Evolutionary conservation across 2,113 vertebrate genomes (phyloP).

Genomic region (Rafetus swinhoei): DNA sequence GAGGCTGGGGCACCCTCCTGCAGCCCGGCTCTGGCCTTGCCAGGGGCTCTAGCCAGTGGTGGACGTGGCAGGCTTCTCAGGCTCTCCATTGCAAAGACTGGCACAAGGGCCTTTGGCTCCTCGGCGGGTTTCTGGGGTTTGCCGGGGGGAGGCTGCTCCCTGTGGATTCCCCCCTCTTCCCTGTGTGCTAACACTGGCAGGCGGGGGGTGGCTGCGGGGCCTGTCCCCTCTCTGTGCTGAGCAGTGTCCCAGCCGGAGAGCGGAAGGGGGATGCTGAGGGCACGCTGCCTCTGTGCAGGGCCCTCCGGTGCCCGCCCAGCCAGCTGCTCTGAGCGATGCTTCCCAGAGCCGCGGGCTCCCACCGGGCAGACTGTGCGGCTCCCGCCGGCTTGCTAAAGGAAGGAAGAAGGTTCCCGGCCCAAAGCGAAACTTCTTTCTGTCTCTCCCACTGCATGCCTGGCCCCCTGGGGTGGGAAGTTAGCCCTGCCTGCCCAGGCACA

Average conservation of each 20-base stretch:
- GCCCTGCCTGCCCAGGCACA: neutral
- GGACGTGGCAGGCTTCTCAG: too few relatives aligned
- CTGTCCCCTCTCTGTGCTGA: fast-evolving
- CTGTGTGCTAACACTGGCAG: fast-evolving
- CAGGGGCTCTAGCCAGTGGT: neutral
- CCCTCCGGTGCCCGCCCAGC: too few relatives aligned
- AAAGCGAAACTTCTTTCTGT: neutral
- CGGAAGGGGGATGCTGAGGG: neutral
- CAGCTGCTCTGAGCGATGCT: neutral
- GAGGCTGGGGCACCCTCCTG: too few relatives aligned
- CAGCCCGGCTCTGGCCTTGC: neutral
- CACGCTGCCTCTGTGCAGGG: neutral
- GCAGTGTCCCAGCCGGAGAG: neutral
- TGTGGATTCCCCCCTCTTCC: neutral
- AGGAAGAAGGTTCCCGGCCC: neutral
- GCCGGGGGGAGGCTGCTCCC: neutral
- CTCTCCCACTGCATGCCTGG: neutral
- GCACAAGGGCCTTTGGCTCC: neutral
- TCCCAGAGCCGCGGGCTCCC: neutral
- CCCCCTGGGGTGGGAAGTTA: neutral
- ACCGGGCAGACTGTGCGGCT: too few relatives aligned
- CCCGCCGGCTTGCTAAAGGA: neutral
- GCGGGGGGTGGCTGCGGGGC: fast-evolving
- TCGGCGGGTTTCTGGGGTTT: fast-evolving
- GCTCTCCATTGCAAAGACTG: neutral